Conservation (phyloP, 1,140 invertebrate species). For the Bombus pascuorum region DNA sequence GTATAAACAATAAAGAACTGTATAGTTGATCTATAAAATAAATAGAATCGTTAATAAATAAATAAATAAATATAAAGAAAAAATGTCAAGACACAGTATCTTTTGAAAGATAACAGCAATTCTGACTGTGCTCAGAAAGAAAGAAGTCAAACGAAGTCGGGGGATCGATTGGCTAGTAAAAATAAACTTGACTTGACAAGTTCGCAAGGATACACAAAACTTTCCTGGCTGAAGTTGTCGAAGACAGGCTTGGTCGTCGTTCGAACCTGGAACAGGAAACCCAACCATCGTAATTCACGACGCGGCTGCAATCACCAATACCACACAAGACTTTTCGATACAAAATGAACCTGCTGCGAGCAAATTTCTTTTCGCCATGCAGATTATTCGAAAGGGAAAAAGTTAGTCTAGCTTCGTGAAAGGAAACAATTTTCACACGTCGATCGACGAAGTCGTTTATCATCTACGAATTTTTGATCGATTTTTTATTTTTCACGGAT, state of each 20-base stretch:
- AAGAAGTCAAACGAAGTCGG: not conserved
- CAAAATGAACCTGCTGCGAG: not conserved
- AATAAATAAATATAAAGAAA: not conserved
- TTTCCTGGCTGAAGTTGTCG: constrained; percentile 49
- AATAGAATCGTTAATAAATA: not conserved
- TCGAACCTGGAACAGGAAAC: constrained; percentile 11
- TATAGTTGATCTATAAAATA: not conserved
- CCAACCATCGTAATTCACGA: constrained; percentile 26
- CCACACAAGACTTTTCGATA: no score
- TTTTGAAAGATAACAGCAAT: not conserved
- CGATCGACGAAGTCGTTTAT: no score
- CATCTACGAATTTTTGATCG: not conserved
- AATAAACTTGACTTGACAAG: constrained; percentile 55
- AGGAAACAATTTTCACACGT: no score
- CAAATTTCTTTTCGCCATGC: not conserved
- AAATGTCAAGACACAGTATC: not conserved
- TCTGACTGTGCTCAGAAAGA: no score
- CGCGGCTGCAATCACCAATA: constrained; percentile 3
- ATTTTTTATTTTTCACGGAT: not conserved
- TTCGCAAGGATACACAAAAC: constrained; percentile 45
- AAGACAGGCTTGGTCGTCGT: not conserved
- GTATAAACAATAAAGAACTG: no score
- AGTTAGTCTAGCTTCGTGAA: not conserved
- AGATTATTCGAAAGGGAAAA: not conserved
- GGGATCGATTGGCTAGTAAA: constrained; percentile 45